These are phyloP conservation scores for Brenthis hecate DNA, from an alignment of 2,888 invertebrate species.

Conservation along the genomic window DNA sequence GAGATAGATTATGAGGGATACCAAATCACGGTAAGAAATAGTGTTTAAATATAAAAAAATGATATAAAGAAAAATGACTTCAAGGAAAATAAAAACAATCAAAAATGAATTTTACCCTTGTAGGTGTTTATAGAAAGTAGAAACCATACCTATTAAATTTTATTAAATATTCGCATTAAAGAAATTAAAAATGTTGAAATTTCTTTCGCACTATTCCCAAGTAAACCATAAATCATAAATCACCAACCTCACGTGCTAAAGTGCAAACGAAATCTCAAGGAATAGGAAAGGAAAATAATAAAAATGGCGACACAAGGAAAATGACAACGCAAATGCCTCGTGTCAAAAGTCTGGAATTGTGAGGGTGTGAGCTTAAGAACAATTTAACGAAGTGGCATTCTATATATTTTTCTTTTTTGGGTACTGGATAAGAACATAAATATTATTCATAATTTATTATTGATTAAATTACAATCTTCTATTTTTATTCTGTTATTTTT, in stretches of 20 bases:
- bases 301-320: conserved; percentile 46
- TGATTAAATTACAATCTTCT: too few relatives aligned
- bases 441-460: too few relatives aligned
- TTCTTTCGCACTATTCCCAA: conserved; percentile 9
- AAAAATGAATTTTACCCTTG: too few relatives aligned
- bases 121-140: too few relatives aligned
- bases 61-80: too few relatives aligned
- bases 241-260: conserved; percentile 28
- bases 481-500: too few relatives aligned
- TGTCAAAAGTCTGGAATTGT: conserved; percentile 45
- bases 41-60: too few relatives aligned
- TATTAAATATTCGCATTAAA: conserved; percentile 4
- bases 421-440: too few relatives aligned
- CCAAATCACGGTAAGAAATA: too few relatives aligned
- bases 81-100: too few relatives aligned
- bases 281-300: conserved; percentile 45
- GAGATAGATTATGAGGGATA: too few relatives aligned
- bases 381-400: conserved; percentile 1
- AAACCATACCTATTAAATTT: not conserved
- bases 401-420: too few relatives aligned
- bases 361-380: conserved; percentile 39
- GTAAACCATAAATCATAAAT: conserved; percentile 27
- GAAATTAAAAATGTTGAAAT: conserved; percentile 27
- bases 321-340: conserved; percentile 49
- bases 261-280: conserved; percentile 37